These are phyloP conservation scores for Cercopithecus neglectus DNA, from an alignment of 2,797 vertebrate species.

Conservation along the genomic window DNA sequence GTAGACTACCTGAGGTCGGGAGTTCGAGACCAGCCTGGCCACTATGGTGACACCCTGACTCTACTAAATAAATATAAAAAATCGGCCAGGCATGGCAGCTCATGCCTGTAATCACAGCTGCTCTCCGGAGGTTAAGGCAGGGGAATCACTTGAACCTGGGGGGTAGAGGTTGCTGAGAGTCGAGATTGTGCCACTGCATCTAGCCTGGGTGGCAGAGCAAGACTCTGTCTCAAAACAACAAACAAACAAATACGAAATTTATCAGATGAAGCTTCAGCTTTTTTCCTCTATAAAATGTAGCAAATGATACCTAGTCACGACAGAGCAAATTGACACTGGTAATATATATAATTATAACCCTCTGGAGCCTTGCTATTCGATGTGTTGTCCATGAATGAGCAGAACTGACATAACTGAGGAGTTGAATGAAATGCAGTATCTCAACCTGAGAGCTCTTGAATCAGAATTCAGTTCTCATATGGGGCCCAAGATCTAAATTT, in stretches of 20 bases:
- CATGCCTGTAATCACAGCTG: background rate
- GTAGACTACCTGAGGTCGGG: background rate
- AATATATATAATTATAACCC: background rate
- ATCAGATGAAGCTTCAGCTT: background rate
- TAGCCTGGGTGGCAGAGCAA: background rate
- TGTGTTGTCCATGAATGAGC: background rate
- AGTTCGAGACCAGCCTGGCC: background rate
- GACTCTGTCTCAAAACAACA: background rate
- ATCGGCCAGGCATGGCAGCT: background rate
- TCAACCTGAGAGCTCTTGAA: background rate
- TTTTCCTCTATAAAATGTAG: background rate
- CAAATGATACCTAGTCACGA: background rate
- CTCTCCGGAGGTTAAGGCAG: background rate
- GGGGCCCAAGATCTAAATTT: background rate
- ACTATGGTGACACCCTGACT: background rate
- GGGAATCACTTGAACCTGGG: background rate
- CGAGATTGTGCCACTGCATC: background rate
- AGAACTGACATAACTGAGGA: background rate
- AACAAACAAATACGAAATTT: background rate
- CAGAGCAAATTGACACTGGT: background rate
- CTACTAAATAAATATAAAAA: background rate
- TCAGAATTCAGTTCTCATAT: background rate
- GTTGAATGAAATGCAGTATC: background rate
- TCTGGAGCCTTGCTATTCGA: background rate
- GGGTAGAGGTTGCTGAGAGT: background rate